Base-by-base conservation (phyloP, 2,888 invertebrate species). In the Syrista parreyssii region DNA sequence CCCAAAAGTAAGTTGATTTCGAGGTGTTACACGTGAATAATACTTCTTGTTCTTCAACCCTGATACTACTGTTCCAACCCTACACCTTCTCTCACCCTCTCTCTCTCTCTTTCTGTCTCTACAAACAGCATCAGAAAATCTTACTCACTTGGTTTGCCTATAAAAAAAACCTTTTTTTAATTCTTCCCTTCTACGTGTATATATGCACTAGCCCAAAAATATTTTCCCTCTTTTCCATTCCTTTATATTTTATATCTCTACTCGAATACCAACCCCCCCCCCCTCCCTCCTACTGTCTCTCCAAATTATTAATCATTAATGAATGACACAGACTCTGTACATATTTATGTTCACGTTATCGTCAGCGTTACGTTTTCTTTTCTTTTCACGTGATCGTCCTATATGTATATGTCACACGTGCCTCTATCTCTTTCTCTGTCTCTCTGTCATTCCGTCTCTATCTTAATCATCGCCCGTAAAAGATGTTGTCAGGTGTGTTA, bases 1-100 rank as follows among this genome's bases (percentile, higher is more conserved):
- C 91, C 90, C 91, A 91, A 91, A 91, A 91, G 91, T 91, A 91
- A 91, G 91, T 91, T 90, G 88, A 88, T 82, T 82, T 87, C 88
- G 89, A 88, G 86, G 82, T 88, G 84, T 84, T 85, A 87, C 86
- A 87, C 89, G 90, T 90, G 87, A 90, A 90, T 90, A 90, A 90
- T 89, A 88, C 68, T 78, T 76, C 76, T 69, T 78, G 76, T 78
- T 78, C 68, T 76, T 73, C 40, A 68, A 73, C 55, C 68, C 23
- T 31, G 33, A 68, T n/a, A 55, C 23, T 23, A 55, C 23, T 23
- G 2, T 23, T 55, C 55, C 55, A 55, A 55, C 2, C 55, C 23
- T 9, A 15, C 55, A 9, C 23, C 55, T 55, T 23, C 40, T 71
- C 3, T 71, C 11, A 71, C 33, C 23, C 71, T 11, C 71, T 71